Percentiles rank a stretch among this genome's conserved stretches.
These are phyloP conservation scores for Puma concolor DNA, from an alignment of 2,113 vertebrate genomes.

Conservation along the genomic window DNA sequence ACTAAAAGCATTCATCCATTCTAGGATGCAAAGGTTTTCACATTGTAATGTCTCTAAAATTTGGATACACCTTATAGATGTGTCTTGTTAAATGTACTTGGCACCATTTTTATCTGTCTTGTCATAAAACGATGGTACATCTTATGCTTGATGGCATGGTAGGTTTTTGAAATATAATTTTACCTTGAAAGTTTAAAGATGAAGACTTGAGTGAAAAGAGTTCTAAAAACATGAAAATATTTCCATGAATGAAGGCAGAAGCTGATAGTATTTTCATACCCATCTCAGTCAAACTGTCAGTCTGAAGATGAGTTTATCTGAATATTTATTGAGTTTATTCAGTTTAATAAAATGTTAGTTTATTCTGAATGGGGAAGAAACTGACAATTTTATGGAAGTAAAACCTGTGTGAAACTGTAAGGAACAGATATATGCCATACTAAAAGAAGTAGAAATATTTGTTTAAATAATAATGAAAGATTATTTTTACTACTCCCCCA, in stretches of 20 bases:
- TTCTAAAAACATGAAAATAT: background rate
- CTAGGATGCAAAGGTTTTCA: conserved; percentile 13
- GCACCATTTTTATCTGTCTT: background rate
- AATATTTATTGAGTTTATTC: too few species aligned
- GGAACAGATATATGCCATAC: background rate
- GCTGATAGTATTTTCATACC: background rate
- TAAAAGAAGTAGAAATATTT: background rate
- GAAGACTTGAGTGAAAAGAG: background rate
- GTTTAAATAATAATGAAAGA: background rate
- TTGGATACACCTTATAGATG: background rate
- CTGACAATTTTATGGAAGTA: background rate
- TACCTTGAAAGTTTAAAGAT: conserved; percentile 4
- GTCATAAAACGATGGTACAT: background rate
- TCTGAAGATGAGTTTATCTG: conserved; percentile 19
- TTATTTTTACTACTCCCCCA: background rate
- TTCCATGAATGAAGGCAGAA: background rate
- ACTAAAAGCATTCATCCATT: background rate
- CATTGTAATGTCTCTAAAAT: conserved; percentile 37
- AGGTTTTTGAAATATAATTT: background rate
- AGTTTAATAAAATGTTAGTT: too few species aligned
- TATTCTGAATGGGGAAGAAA: background rate
- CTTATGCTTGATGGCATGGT: background rate
- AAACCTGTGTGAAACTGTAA: background rate
- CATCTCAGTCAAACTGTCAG: background rate
- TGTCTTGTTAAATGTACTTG: background rate